These are phyloP conservation scores for Bungarus multicinctus DNA, from an alignment of 2,113 vertebrate genomes.

Conservation along the genomic window DNA sequence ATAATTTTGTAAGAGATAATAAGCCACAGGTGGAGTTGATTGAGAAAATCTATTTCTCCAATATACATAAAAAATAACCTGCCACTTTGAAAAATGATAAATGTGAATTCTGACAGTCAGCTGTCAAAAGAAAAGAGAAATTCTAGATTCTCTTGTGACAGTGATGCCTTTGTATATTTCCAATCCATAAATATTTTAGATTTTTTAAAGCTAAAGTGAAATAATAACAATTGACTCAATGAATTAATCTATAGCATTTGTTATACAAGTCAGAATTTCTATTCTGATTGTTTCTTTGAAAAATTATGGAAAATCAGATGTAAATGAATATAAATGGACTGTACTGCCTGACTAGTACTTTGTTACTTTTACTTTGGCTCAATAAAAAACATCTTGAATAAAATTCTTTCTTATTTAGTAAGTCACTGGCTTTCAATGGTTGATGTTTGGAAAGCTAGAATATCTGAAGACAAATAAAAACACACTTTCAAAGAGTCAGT, in stretches of 20 bases:
- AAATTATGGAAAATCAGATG: background rate
- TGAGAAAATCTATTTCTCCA: conserved; percentile 27
- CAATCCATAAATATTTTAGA: conserved; percentile 17
- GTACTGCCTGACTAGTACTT: too few species aligned
- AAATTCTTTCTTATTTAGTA: background rate
- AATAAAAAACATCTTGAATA: background rate
- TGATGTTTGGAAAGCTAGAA: background rate
- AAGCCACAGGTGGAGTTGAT: conserved; percentile 30
- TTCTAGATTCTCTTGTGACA: background rate
- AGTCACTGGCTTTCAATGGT: background rate
- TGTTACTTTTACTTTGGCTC: background rate
- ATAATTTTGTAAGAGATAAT: conserved; percentile 24
- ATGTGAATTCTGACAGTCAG: conserved; percentile 18
- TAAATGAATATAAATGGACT: background rate
- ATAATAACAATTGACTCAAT: background rate
- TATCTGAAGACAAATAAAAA: background rate
- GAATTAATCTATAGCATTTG: background rate
- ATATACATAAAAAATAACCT: conserved; percentile 33
- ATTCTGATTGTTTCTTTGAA: background rate
- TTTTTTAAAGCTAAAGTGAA: conserved; percentile 3
- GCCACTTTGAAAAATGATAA: conserved; percentile 23
- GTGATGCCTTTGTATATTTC: conserved; percentile 1
- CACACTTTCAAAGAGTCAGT: background rate
- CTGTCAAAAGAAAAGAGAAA: conserved; percentile 16
- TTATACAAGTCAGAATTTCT: background rate